Conservation (phyloP, 2,113 vertebrate genomes). For the Gavialis gangeticus region DNA sequence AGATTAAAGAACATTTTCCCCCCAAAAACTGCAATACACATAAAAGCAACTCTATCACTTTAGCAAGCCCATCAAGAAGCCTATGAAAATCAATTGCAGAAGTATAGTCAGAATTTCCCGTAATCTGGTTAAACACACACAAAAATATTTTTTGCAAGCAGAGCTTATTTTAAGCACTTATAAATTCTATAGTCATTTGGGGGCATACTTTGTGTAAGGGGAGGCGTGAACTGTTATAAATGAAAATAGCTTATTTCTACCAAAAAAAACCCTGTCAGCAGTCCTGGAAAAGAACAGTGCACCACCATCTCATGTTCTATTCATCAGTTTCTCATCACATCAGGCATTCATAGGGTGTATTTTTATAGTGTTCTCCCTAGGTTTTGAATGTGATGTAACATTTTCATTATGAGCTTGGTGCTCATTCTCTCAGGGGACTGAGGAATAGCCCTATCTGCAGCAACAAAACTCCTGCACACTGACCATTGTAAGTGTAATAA, state of each 20-base stretch:
- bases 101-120: not conserved
- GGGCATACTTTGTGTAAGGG: not conserved
- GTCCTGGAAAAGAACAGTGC: not conserved
- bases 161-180: conserved; percentile 39
- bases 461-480: not conserved
- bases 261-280: not conserved
- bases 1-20: not conserved
- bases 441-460: conserved; percentile 7
- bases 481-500: not conserved
- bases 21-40: not conserved
- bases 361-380: conserved; percentile 25
- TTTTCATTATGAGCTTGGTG: conserved; percentile 21
- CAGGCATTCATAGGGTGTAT: conserved; percentile 44
- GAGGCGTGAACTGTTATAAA: conserved; percentile 8
- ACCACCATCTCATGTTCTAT: conserved; percentile 51
- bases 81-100: not conserved
- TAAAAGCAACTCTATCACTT: not conserved
- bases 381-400: conserved; percentile 52
- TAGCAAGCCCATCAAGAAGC: conserved; percentile 21
- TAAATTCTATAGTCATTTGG: not conserved
- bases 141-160: conserved; percentile 42
- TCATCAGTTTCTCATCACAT: conserved; percentile 60
- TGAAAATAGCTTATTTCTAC: conserved; percentile 17
- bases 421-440: not conserved
- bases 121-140: conserved; percentile 23